Percentiles rank a stretch among this genome's conserved stretches.
These are phyloP conservation scores for Prochilodus magdalenae DNA, from an alignment of 2,113 vertebrate species.

Conservation along the genomic window DNA sequence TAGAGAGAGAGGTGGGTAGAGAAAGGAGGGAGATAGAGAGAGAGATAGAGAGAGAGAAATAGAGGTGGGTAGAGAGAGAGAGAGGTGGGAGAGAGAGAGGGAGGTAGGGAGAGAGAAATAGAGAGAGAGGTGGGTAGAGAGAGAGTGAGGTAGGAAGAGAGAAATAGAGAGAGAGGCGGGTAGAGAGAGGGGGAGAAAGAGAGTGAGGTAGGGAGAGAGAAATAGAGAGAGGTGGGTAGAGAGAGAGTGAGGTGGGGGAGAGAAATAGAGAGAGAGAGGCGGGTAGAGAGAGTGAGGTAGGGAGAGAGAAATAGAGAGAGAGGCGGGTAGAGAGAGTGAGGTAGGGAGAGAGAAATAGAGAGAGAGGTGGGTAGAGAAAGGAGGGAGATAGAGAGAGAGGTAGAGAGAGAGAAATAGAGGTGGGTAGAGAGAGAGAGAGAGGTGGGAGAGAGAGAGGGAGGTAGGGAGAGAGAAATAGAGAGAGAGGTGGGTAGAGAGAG, in stretches of 20 bases:
- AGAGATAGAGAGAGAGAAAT: slow-evolving; percentile 22
- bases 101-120: too few relatives aligned
- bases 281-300: neutral
- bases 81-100: slow-evolving; percentile 60
- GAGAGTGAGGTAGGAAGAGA: slow-evolving; percentile 62
- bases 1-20: slow-evolving; percentile 64
- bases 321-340: slow-evolving; percentile 50
- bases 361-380: slow-evolving; percentile 3
- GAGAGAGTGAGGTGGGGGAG: slow-evolving; percentile 28
- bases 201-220: neutral
- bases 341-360: neutral
- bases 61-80: slow-evolving; percentile 7
- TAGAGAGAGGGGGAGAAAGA: neutral
- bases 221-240: slow-evolving; percentile 1
- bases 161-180: neutral
- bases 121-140: too few relatives aligned
- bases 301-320: slow-evolving; percentile 13
- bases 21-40: too few relatives aligned
- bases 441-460: slow-evolving; percentile 54
- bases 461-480: slow-evolving; percentile 2
- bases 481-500: slow-evolving; percentile 50
- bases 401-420: slow-evolving; percentile 3
- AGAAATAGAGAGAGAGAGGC: slow-evolving; percentile 1
- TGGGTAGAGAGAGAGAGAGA: slow-evolving; percentile 26
- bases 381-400: neutral